Evolutionary conservation across 2,113 vertebrate species (phyloP), one percentile per base, ranked within the genome.

Genomic region (Myotis lucifugus): DNA sequence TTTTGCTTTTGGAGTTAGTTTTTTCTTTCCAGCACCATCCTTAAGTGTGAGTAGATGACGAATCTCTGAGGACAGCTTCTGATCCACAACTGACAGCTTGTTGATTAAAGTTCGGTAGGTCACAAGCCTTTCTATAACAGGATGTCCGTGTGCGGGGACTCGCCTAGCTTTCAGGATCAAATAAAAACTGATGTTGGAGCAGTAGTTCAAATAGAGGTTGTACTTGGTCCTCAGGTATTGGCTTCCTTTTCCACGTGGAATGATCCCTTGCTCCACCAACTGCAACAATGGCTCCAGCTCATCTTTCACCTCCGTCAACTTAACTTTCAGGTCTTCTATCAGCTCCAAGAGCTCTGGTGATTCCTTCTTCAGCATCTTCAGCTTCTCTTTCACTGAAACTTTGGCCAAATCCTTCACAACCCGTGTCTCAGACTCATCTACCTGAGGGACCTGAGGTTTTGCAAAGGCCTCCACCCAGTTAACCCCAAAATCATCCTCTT

Each of bases 131-230:
- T 99, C 99, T 0, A 99, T 99, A 93, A 99, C 98, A 0, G 99
- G 99, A 97, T 99, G 99, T 46, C 98, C 99, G 1, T 99, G 99
- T 77, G 98, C 99, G 0, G 99, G 98, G 46, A 98, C 97, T 91
- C 99, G 97, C 97, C 99, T 99, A 1, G 99, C 98, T 98, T 99
- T 99, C 87, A 99, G 93, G 56, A 99, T 98, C 98, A 99, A 96
- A 74, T 99, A 99, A 98, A 99, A 99, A 56, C 99, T 99, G 97
- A 99, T 99, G 92, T 99, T 99, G 96, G 99, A 98, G 95, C 99
- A 99, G 87, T 99, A 99, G 96, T 99, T 99, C 72, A 99, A 97
- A 98, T 99, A 99, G 23, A 99, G 99, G 5, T 99, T 99, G 76
- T 99, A 99, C 97, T 99, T 99, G 12, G 98, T 99, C 96, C 98